Conservation (phyloP, 2,797 vertebrate species). For the Pseudochaenichthys georgianus region DNA sequence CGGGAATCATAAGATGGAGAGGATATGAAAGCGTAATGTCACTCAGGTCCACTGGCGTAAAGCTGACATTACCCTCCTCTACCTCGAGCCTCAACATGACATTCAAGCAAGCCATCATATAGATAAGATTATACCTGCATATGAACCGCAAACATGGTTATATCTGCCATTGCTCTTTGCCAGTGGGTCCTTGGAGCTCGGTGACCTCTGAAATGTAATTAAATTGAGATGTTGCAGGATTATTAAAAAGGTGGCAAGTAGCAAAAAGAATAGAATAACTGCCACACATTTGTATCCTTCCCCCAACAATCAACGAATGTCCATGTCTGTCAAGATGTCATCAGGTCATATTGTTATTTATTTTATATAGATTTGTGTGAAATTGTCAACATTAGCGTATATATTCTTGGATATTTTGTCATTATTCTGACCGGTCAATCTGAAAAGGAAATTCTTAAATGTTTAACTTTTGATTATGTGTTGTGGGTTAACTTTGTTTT, state of each 20-base stretch:
- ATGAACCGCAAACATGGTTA: neutral
- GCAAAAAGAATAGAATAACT: neutral
- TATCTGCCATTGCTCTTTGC: neutral
- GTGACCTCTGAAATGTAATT: neutral
- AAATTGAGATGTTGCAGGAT: neutral
- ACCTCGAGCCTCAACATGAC: slow-evolving; percentile 12
- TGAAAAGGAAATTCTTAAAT: neutral
- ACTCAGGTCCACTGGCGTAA: neutral
- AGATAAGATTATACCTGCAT: neutral
- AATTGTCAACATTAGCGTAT: too few relatives aligned
- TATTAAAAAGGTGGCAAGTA: neutral
- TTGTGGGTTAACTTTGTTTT: neutral
- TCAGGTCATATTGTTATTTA: too few relatives aligned
- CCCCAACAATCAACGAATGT: too few relatives aligned
- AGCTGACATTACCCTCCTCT: slow-evolving; percentile 8
- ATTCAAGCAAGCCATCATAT: neutral
- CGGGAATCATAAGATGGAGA: slow-evolving; percentile 5
- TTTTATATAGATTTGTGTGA: too few relatives aligned
- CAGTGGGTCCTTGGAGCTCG: neutral
- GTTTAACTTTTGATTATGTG: neutral
- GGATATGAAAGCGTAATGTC: neutral
- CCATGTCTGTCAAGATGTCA: too few relatives aligned
- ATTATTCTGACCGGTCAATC: neutral
- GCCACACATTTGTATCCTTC: too few relatives aligned
- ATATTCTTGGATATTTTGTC: too few relatives aligned